These are phyloP conservation scores for Timema podura DNA, from an alignment of 2,888 invertebrate genomes.

Conservation along the genomic window DNA sequence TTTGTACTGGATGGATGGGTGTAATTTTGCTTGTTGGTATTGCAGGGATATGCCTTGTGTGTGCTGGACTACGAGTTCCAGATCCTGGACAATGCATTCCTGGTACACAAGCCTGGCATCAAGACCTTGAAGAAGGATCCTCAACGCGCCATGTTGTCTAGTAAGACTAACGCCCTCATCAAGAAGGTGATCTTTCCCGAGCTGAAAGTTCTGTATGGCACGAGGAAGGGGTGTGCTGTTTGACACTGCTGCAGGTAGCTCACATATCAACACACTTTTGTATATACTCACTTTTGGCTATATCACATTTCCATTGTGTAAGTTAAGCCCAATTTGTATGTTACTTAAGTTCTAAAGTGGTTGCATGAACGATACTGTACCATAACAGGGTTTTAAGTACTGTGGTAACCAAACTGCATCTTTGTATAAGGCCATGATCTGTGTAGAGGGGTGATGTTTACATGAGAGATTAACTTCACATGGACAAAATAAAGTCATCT, in stretches of 20 bases:
- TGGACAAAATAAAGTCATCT: too few species aligned
- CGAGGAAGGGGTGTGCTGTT: conserved; percentile 74
- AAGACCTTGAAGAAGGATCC: conserved; percentile 77
- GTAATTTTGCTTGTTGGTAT: conserved; percentile 20
- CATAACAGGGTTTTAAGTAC: too few species aligned
- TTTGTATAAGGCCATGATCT: too few species aligned
- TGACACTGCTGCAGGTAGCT: conserved; percentile 44
- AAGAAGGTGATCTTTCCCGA: conserved; percentile 79
- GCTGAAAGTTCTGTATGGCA: conserved; percentile 78
- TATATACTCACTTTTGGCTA: too few species aligned
- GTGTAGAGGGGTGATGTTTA: too few species aligned
- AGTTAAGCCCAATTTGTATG: too few species aligned
- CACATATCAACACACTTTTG: too few species aligned
- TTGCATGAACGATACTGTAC: too few species aligned
- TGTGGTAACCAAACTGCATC: too few species aligned
- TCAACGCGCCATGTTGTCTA: conserved; percentile 68
- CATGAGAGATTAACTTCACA: too few species aligned
- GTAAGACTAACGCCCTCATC: conserved; percentile 72
- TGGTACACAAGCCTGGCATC: conserved; percentile 89
- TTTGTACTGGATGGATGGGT: not conserved
- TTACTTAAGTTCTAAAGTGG: too few species aligned
- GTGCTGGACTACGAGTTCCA: conserved; percentile 89
- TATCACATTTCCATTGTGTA: too few species aligned
- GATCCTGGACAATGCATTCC: conserved; percentile 88
- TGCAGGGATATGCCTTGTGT: conserved; percentile 84